A percentile compares a stretch with the other conserved stretches of the same genome.
These are phyloP conservation scores for Pipistrellus nathusii DNA, from an alignment of 2,797 vertebrate genomes.

Conservation along the genomic window DNA sequence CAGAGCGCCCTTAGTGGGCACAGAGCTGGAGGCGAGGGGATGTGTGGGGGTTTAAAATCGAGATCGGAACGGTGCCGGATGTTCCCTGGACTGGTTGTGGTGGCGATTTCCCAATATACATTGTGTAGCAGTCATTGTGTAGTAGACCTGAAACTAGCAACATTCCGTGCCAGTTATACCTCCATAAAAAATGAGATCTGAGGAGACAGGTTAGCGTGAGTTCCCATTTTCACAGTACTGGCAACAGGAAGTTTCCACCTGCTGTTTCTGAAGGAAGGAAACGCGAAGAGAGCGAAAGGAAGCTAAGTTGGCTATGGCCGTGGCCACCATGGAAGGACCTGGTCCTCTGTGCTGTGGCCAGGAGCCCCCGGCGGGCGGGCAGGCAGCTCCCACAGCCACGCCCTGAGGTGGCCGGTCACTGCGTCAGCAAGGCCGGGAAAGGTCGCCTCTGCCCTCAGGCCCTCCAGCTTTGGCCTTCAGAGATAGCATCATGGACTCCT, in stretches of 20 bases:
- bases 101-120: background rate
- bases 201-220: background rate
- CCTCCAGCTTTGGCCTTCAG: background rate
- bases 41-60: background rate
- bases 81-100: background rate
- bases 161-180: background rate
- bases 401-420: conserved; percentile 67
- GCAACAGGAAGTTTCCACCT: background rate
- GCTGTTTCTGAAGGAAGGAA: background rate
- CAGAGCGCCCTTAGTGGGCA: accelerated
- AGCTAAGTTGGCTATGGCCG: background rate
- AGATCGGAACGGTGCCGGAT: background rate
- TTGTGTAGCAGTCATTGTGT: background rate
- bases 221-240: conserved; percentile 21
- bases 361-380: conserved; percentile 85
- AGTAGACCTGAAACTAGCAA: too few species aligned
- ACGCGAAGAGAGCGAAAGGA: background rate
- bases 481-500: background rate
- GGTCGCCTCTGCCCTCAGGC: conserved; percentile 58
- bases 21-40: accelerated
- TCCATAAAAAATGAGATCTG: background rate
- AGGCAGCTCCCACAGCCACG: conserved; percentile 81
- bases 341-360: conserved; percentile 76
- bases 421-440: conserved; percentile 63
- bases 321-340: conserved; percentile 65